Base-by-base conservation (phyloP, 2,888 invertebrate genomes). In the Drosophila histrio region DNA sequence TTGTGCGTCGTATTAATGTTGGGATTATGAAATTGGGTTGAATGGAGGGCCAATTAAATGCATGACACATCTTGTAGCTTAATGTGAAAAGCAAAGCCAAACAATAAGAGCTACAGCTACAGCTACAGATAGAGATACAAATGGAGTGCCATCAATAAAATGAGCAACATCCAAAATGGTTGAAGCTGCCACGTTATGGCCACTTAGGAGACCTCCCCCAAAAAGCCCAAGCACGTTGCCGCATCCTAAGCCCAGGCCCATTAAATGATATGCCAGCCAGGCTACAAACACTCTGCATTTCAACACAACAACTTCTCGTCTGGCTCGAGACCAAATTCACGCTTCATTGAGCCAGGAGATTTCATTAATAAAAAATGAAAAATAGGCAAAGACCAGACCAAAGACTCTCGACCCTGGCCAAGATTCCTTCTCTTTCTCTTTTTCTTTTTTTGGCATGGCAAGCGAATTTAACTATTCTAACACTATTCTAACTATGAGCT, bases 361-460 rank as follows among this genome's bases (percentile, higher is more conserved):
- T 85, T 85, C 88, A 88, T 88, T 87, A 85, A 87, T 88, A 85
- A 88, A 87, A 84, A 88, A 87, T 75, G 70, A 69, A 83, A 85
- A 84, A 80, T 60, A 82, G 71, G 74, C 69, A 34, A 43, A 43
- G n/a, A 30, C 28, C 24, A 32, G 13, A 57, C 26, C 17, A 38
- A 19, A 28, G 54, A 34, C 39, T 19, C 21, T 41, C 26, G 36
- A 17, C 17, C 17, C 36, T 36, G 36, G 17, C n/a, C 9, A 13
- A 9, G 21, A n/a, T n/a, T n/a, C n/a, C n/a, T n/a, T n/a, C n/a
- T n/a, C n/a, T n/a, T n/a, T n/a, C n/a, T n/a, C n/a, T n/a, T n/a
- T n/a, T 13, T 13, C 39, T 39, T 63, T 46, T 47, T 61, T 49
- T 63, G 69, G 41, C 56, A 70, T 54, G 46, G 53, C 64, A 64